Conservation (phyloP, 2,888 invertebrate species). For the Cyclophora albipunctata region DNA sequence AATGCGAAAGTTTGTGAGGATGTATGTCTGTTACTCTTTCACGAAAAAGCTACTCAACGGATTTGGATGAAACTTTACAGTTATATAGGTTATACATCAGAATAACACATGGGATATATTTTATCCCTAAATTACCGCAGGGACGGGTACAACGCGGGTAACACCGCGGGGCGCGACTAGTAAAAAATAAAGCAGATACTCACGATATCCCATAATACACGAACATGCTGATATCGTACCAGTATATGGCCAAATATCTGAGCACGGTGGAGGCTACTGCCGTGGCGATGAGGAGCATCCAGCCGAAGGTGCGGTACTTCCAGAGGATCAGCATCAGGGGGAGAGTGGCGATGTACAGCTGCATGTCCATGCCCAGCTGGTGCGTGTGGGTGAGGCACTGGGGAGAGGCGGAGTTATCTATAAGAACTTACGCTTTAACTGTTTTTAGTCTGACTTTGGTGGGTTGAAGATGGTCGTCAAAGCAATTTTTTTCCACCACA, state of each 20-base stretch:
- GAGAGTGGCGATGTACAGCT: slow-evolving; percentile 67
- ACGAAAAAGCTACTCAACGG: too few species aligned
- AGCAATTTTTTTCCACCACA: too few species aligned
- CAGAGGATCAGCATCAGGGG: slow-evolving; percentile 66
- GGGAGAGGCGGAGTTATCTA: slow-evolving; percentile 15
- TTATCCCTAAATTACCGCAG: too few species aligned
- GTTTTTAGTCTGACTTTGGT: background rate
- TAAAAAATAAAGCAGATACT: slow-evolving; percentile 33
- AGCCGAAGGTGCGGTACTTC: slow-evolving; percentile 50
- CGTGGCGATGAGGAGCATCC: slow-evolving; percentile 41
- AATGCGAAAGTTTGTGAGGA: too few species aligned
- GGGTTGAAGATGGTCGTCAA: too few species aligned
- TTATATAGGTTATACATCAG: too few species aligned
- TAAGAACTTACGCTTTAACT: background rate
- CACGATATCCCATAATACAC: slow-evolving; percentile 74
- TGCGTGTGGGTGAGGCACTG: slow-evolving; percentile 77
- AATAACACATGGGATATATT: too few species aligned
- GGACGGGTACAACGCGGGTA: too few species aligned
- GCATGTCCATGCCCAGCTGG: slow-evolving; percentile 76
- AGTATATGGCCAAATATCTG: slow-evolving; percentile 58
- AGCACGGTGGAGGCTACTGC: slow-evolving; percentile 61
- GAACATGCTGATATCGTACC: slow-evolving; percentile 71
- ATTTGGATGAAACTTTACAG: too few species aligned
- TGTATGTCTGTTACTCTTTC: too few species aligned
- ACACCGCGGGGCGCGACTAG: too few species aligned